A percentile compares a stretch with the other conserved stretches of the same genome.
Evolutionary conservation across 2,113 vertebrate species (phyloP).

Genomic region (Prunella himalayana): DNA sequence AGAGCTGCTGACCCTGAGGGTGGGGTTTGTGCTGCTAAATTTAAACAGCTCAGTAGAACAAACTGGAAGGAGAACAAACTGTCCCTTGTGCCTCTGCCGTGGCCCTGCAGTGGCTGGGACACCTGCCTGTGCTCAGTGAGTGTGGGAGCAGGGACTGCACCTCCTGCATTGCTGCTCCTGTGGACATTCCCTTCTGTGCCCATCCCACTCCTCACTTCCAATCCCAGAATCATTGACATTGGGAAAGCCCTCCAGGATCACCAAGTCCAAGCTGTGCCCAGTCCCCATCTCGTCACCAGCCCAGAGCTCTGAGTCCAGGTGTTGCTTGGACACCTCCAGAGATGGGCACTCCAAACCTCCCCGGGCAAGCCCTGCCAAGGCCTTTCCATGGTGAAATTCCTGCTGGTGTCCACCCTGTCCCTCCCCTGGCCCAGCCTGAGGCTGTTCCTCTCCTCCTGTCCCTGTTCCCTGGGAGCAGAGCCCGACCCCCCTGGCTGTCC

Average conservation of each 20-base stretch:
- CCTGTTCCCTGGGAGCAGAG: neutral
- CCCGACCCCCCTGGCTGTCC: accelerated
- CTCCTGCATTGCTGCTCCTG: neutral
- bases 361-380: neutral
- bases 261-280: accelerated
- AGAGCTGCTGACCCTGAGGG: neutral
- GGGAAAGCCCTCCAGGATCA: neutral
- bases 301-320: neutral
- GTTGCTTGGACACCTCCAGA: neutral
- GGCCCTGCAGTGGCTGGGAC: neutral
- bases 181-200: neutral
- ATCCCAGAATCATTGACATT: neutral
- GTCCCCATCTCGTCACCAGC: neutral
- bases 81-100: accelerated
- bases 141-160: no score
- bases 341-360: neutral
- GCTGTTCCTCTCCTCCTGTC: neutral
- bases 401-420: accelerated
- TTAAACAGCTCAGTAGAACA: neutral
- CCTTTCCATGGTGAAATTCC: neutral
- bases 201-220: neutral
- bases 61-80: neutral
- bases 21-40: neutral
- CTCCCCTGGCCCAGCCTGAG: neutral
- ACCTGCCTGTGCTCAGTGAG: neutral